A percentile compares a stretch with the other conserved stretches of the same genome.
Evolutionary conservation across 1,140 invertebrate genomes (phyloP).

Genomic region (Mya arenaria): DNA sequence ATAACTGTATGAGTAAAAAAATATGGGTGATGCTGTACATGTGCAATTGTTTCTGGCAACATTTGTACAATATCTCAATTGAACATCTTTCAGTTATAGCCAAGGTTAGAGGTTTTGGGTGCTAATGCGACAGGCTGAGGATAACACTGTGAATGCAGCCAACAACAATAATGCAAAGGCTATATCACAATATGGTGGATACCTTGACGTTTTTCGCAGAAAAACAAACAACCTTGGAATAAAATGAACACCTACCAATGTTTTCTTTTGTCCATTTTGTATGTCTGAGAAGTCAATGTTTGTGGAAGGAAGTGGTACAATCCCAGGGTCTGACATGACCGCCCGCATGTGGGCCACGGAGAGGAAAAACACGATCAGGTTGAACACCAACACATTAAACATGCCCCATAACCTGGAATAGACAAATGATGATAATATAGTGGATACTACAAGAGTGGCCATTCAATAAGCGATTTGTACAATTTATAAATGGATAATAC

Average conservation of each 20-base stretch:
- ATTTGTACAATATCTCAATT: too few relatives aligned
- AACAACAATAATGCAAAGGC: background rate
- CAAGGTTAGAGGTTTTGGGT: background rate
- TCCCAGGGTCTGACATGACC: slow-evolving; percentile 94
- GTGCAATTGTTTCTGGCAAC: too few relatives aligned
- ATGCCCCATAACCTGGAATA: slow-evolving; percentile 91
- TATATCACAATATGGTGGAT: too few relatives aligned
- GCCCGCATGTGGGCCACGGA: slow-evolving; percentile 90
- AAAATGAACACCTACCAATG: slow-evolving; percentile 4
- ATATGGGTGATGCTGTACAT: too few relatives aligned
- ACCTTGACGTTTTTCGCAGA: too few relatives aligned
- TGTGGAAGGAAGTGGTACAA: slow-evolving; percentile 91
- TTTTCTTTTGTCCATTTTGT: slow-evolving; percentile 83
- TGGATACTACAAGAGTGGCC: too few relatives aligned
- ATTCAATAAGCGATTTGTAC: too few relatives aligned
- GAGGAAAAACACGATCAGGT: slow-evolving; percentile 89
- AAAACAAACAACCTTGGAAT: background rate
- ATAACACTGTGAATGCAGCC: background rate
- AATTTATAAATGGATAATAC: too few relatives aligned
- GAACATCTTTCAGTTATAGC: too few relatives aligned
- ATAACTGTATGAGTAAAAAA: too few relatives aligned
- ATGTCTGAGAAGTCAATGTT: slow-evolving; percentile 93
- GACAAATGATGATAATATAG: too few relatives aligned
- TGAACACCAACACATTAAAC: slow-evolving; percentile 91
- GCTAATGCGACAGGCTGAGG: background rate